Evolutionary conservation across 2,113 vertebrate genomes (phyloP).

Genomic region (Pollimyrus isidori): DNA sequence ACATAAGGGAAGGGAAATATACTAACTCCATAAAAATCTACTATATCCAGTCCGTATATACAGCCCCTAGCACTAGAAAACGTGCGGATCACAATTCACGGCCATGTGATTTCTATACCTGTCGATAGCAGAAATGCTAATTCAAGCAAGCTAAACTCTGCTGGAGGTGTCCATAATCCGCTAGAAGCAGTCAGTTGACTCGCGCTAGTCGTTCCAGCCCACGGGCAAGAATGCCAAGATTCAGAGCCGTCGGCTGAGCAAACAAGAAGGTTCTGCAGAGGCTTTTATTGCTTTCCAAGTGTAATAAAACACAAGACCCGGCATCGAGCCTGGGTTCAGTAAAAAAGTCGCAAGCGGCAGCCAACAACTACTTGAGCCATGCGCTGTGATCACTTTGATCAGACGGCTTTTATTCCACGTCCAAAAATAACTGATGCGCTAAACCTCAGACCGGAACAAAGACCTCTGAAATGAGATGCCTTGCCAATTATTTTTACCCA

Average conservation of each 20-base stretch:
- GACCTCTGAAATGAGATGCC: constrained; percentile 7
- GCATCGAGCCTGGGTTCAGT: neutral
- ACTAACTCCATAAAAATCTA: neutral
- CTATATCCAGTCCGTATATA: neutral
- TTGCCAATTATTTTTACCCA: neutral
- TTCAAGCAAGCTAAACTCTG: neutral
- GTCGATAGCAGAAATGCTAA: neutral
- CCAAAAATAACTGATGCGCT: constrained; percentile 8
- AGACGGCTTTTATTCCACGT: neutral
- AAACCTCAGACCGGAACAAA: constrained; percentile 14
- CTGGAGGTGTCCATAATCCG: neutral
- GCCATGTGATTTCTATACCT: neutral
- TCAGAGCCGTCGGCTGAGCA: neutral
- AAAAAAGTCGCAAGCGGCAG: neutral
- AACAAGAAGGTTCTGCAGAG: neutral
- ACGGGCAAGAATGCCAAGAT: neutral
- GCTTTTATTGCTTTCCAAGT: constrained; percentile 15
- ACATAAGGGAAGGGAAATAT: neutral
- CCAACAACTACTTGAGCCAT: constrained; percentile 6
- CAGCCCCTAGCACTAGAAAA: neutral
- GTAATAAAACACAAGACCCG: constrained; percentile 9
- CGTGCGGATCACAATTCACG: neutral
- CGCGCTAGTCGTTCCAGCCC: neutral
- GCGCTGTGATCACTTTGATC: constrained; percentile 14
- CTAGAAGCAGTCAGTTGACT: neutral